A percentile compares a stretch with the other conserved stretches of the same genome.
Conservation (phyloP, 2,888 invertebrate species). For the Sarcophaga rosellei region DNA sequence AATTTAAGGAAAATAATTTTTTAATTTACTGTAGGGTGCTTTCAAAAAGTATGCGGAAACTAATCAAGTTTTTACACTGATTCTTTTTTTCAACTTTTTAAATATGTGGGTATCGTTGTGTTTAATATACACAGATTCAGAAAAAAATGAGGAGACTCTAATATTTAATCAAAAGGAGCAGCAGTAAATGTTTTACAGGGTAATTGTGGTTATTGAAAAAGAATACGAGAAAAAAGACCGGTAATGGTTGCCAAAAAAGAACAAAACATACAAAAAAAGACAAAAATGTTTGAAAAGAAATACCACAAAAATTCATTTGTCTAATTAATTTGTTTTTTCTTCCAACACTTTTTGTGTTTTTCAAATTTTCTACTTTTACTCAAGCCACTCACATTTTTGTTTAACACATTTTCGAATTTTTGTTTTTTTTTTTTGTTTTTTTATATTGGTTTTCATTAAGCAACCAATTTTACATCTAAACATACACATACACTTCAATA, state of each 20-base stretch:
- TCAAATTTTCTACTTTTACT: slow-evolving; percentile 9
- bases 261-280: too few relatives aligned
- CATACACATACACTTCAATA: slow-evolving; percentile 8
- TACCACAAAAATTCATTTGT: slow-evolving; percentile 73
- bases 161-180: slow-evolving; percentile 66
- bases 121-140: slow-evolving; percentile 25
- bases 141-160: neutral
- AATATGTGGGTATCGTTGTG: neutral
- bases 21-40: neutral
- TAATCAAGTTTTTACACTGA: neutral
- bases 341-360: slow-evolving; percentile 14
- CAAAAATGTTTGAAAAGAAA: slow-evolving; percentile 66
- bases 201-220: slow-evolving; percentile 59
- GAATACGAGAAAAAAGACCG: slow-evolving; percentile 50
- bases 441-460: slow-evolving; percentile 27
- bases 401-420: slow-evolving; percentile 54
- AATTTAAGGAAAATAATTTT: too few relatives aligned
- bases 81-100: neutral
- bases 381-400: slow-evolving; percentile 51
- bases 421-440: neutral
- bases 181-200: slow-evolving; percentile 53
- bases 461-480: neutral
- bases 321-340: slow-evolving; percentile 78
- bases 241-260: slow-evolving; percentile 39
- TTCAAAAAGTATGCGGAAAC: slow-evolving; percentile 3